Base-by-base conservation (phyloP, 2,888 invertebrate species). In the Hypsopygia costalis region DNA sequence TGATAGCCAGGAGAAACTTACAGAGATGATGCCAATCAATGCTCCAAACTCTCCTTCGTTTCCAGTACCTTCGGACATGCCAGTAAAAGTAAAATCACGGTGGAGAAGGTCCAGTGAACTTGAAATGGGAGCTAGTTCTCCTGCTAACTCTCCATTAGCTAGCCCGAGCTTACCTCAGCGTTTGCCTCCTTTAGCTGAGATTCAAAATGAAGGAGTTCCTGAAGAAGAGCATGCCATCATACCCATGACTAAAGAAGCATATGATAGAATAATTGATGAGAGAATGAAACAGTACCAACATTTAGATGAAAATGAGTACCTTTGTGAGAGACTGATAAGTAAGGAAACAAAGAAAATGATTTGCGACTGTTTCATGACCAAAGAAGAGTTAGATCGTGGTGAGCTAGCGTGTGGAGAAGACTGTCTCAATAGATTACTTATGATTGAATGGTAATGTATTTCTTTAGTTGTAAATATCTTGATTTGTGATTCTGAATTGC, bases 371-470 rank as follows among this genome's bases (percentile, higher is more conserved):
- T 95, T 95, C 66, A 90, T 98, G 52, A 95, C 95, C 40, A 93
- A 94, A 69, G 98, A 98, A 56, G 98, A 98, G 69, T 90, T 95
- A 50, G 92, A 92, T 30, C 89, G 94, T 43, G 97, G 97, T 0
- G 95, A 96, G 66, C 78, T 92, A 46, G 97, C 97, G 6, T 99
- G 99, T 75, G 98, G 97, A 0, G 97, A 97, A 67, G 97, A 98
- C 81, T 99, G 99, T 80, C 91, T 99, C 25, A 99, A 99, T 89
- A 93, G 98, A 68, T 91, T 98, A 71, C 92, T 99, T n/a, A 96
- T 98, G 95, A 98, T 99, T 70, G 99, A 99, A 91, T 99, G 97
- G 97, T 96, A 89, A 83, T 79, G 59, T 40, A 30, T 8, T 25
- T 7, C 2, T 25, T 25, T 25, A 2, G 7, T n/a, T n/a, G n/a